phyloP scores from a whole-genome alignment of 2,888 invertebrate species.

The Dryobotodes eremita region DNA sequence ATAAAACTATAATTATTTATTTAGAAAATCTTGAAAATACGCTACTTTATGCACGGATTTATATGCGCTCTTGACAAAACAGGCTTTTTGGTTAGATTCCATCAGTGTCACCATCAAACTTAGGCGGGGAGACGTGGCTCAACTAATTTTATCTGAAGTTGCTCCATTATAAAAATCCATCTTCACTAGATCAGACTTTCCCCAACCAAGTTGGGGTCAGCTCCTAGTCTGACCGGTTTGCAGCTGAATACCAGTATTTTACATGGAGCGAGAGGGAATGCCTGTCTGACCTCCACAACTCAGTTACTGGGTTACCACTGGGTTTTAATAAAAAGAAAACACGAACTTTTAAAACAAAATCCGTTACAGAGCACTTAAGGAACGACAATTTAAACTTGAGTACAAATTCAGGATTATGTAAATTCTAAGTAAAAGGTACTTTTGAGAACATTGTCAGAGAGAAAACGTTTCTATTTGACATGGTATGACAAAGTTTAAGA shows the following conservation, averaged over 20 bases:
- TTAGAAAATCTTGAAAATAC: constrained; percentile 20
- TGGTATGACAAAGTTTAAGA: constrained; percentile 30
- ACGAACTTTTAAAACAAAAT: constrained; percentile 26
- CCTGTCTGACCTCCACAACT: too few species aligned
- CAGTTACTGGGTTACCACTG: too few species aligned
- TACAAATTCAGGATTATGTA: constrained; percentile 26
- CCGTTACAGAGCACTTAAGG: constrained; percentile 22
- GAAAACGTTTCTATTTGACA: constrained; percentile 22
- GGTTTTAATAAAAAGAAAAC: constrained; percentile 17
- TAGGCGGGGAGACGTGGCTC: constrained; percentile 34
- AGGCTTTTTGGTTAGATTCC: constrained; percentile 43
- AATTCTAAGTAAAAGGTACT: constrained; percentile 26
- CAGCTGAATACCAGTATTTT: background rate
- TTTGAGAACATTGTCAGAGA: background rate
- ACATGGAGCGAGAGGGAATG: background rate
- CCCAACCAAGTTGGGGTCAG: background rate
- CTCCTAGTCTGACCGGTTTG: background rate
- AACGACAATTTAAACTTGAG: constrained; percentile 33
- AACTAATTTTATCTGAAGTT: background rate
- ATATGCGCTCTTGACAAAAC: constrained; percentile 60
- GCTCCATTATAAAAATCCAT: background rate
- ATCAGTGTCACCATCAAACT: constrained; percentile 44
- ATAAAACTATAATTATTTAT: constrained; percentile 24
- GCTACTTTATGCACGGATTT: constrained; percentile 28
- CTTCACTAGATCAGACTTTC: too few species aligned